A percentile compares a stretch with the other conserved stretches of the same genome.
phyloP scores from a whole-genome alignment of 2,888 invertebrate species.

The Tupiocoris notatus region DNA sequence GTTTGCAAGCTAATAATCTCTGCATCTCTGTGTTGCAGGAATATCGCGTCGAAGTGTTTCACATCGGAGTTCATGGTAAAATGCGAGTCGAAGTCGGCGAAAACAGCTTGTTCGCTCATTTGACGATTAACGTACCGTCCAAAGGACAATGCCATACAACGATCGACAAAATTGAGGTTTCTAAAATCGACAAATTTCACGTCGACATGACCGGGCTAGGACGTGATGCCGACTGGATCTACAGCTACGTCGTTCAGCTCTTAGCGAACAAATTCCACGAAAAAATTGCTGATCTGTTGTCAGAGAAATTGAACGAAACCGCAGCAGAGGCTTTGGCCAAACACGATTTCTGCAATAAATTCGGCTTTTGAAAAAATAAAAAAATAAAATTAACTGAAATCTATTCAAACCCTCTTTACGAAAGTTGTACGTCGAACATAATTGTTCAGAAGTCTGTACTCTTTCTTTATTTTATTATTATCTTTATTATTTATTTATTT shows the following conservation, averaged over 20 bases:
- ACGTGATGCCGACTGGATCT: constrained; percentile 25
- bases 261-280: constrained; percentile 36
- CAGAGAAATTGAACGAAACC: constrained; percentile 18
- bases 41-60: constrained; percentile 23
- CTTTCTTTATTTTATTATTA: too few species aligned
- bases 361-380: constrained; percentile 17
- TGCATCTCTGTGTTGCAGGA: too few species aligned
- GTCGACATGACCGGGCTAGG: constrained; percentile 27
- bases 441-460: too few species aligned
- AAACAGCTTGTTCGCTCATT: constrained; percentile 19
- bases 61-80: constrained; percentile 26
- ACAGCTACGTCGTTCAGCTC: constrained; percentile 24
- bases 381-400: background rate
- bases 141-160: constrained; percentile 23
- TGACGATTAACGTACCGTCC: background rate
- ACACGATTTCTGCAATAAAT: constrained; percentile 35
- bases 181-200: constrained; percentile 12
- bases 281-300: constrained; percentile 17
- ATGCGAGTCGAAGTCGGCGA: constrained; percentile 4
- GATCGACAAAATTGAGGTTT: constrained; percentile 19
- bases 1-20: too few species aligned
- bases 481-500: too few species aligned
- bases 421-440: too few species aligned
- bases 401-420: too few species aligned
- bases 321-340: constrained; percentile 19